Evolutionary conservation across 2,888 invertebrate species (phyloP), one percentile per base, ranked within the genome.

Genomic region (Trichopria drosophilae): DNA sequence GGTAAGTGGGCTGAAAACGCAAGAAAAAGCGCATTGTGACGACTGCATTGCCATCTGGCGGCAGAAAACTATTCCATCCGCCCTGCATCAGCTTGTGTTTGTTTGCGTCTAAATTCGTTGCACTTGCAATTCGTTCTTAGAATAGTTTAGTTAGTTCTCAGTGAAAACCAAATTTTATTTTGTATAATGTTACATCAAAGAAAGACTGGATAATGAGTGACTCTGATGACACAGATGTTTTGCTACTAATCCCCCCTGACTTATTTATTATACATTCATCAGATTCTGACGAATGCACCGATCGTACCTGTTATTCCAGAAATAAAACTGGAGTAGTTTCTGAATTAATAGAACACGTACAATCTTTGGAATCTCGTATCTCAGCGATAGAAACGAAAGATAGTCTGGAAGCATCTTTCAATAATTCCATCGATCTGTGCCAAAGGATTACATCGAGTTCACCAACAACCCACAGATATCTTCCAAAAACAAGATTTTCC

Each of bases 201-300:
- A n/a, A n/a, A n/a, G n/a, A 28, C 34, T 62, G 61, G 69, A 75
- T 77, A 69, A 84, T 84, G 84, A 84, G 83, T 77, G 85, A 85
- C 68, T 82, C 85, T 54, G 90, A 90, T 81, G 90, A 90, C 77
- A 91, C 90, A 4, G 90, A 91, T 76, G 84, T 88, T 66, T 79
- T 91, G 58, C 76, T 91, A 63, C 75, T 88, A 63, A 87, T 90
- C 71, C 88, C 90, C 54, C 90, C 90, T 10, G 84, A 88, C 73
- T 84, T 87, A 65, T 88, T 85, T 67, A 70, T 81, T 20, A 80
- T 85, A n/a, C 77, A 81, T 58, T 67, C 72, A n/a, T 79, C 81
- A n/a, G 82, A 80, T 19, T 80, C 82, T 1, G 81, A 82, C 3
- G 79, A 80, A 9, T 61, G 59, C 28, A 51, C 23, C 7, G 46